Evolutionary conservation across 2,888 invertebrate genomes (phyloP), one percentile per base, ranked within the genome.

Genomic region (Drosophila prolongata): DNA sequence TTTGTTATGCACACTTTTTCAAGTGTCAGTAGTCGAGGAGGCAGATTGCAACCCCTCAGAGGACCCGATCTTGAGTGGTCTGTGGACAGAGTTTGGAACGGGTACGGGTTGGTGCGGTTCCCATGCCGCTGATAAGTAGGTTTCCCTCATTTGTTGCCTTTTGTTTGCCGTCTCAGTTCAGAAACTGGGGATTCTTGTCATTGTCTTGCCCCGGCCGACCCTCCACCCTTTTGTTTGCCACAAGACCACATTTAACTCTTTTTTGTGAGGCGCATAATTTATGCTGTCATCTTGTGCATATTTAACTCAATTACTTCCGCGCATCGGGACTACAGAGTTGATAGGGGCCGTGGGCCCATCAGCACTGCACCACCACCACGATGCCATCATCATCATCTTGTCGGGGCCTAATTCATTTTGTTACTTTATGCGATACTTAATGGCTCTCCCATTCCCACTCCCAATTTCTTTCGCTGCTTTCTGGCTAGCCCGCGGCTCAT

Each of bases 1-100:
- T 90, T 91, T 90, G 90, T 90, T 90, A 90, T 90, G 91, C 91
- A 81, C 82, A 82, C 83, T 86, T 72, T 56, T 65, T 77, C 61
- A 66, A 81, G 84, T 78, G 79, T 56, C 70, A 40, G 49, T 27
- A 19, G 58, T 52, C 58, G 58, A 57, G 56, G 42, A 13, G 53
- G 43, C 24, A 59, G 44, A 53, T 38, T 57, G 59, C 85, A 74
- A 85, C 86, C 81, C 80, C 64, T 76, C 61, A 9, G 19, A 50
- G 59, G 14, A 27, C 8, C 47, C n/a, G 38, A 43, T 52, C 61
- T 75, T 65, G 40, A 79, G 77, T 78, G 69, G 59, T 42, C 47
- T 9, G 30, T 30, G 54, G 64, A 30, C 30, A 30, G 30, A 30
- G 30, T 30, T 30, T 30, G 30, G 30, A 8, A 30, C 30, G 30